Percentiles rank a stretch among this genome's conserved stretches.
Conservation (phyloP, 2,888 invertebrate genomes). For the Gandaritis pyraliata region DNA sequence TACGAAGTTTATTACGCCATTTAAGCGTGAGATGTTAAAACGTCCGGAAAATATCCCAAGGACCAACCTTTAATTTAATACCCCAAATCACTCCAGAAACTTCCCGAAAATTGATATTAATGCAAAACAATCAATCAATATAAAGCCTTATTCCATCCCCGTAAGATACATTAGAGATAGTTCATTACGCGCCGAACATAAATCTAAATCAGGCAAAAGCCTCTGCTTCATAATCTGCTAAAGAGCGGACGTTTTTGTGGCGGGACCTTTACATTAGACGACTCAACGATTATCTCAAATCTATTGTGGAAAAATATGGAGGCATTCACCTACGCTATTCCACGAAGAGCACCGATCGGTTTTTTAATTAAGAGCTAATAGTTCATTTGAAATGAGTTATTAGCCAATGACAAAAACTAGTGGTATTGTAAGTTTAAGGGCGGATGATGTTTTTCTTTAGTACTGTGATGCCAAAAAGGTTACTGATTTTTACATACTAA, state of each 20-base stretch:
- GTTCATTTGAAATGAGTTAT: no score
- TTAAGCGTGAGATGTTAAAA: constrained; percentile 2
- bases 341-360: no score
- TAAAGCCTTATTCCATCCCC: constrained; percentile 32
- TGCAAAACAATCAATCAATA: constrained; percentile 41
- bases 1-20: background rate
- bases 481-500: no score
- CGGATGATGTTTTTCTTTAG: no score
- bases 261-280: constrained; percentile 51
- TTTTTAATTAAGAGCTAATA: no score
- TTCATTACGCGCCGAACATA: constrained; percentile 66
- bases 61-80: constrained; percentile 16
- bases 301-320: no score
- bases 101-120: constrained; percentile 41
- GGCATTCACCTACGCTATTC: no score
- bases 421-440: no score
- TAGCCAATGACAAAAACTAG: no score
- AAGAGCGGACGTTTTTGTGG: constrained; percentile 63
- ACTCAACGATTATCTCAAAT: constrained; percentile 24
- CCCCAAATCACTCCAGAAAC: constrained; percentile 21
- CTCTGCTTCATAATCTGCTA: constrained; percentile 72
- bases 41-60: constrained; percentile 10
- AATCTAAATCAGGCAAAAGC: constrained; percentile 72
- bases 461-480: no score
- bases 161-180: constrained; percentile 50